These are phyloP conservation scores for Gymnothorax javanicus DNA, from an alignment of 2,797 vertebrate genomes.

Conservation along the genomic window DNA sequence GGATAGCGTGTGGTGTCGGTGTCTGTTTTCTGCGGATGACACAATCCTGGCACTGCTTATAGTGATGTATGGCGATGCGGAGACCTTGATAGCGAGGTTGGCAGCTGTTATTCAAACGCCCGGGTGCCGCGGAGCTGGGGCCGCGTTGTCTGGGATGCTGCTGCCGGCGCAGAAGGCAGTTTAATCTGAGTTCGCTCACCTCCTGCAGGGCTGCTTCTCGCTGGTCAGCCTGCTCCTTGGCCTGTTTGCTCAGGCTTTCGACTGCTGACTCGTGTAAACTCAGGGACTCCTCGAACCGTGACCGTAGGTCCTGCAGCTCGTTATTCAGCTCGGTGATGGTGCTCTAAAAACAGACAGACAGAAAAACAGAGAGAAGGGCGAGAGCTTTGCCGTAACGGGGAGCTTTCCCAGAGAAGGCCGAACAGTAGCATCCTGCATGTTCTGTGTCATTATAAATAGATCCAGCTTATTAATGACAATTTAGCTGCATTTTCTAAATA, in stretches of 20 bases:
- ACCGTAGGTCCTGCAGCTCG: conserved; percentile 66
- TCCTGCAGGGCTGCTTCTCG: conserved; percentile 57
- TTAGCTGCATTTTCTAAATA: no score
- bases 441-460: not conserved
- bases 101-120: not conserved
- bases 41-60: not conserved
- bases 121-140: not conserved
- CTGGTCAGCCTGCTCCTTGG: conserved; percentile 63
- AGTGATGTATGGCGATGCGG: not conserved
- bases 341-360: conserved; percentile 53
- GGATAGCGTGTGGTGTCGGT: not conserved
- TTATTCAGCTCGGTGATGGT: conserved; percentile 43
- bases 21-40: not conserved
- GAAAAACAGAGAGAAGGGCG: no score
- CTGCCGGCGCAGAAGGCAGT: not conserved
- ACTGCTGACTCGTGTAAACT: conserved; percentile 59
- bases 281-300: conserved; percentile 71
- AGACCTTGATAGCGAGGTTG: not conserved
- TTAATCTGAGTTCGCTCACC: conserved; percentile 51
- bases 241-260: conserved; percentile 57
- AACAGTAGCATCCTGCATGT: not conserved
- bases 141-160: not conserved
- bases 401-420: not conserved
- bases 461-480: no score
- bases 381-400: not conserved